These are phyloP conservation scores for Willisornis vidua DNA, from an alignment of 2,113 vertebrate species.

Conservation along the genomic window DNA sequence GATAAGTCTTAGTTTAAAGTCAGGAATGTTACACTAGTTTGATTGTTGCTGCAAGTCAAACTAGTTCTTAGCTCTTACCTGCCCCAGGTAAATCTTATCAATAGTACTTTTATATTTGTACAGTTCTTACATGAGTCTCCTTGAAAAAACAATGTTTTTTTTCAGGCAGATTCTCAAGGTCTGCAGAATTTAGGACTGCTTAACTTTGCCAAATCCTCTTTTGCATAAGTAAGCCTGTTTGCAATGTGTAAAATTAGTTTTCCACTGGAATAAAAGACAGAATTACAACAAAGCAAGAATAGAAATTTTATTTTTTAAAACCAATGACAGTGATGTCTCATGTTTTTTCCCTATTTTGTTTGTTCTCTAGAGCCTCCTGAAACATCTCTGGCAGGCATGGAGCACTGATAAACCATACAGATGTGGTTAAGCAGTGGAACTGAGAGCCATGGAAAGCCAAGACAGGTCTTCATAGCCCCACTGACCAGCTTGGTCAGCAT, in stretches of 20 bases:
- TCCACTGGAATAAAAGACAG: background rate
- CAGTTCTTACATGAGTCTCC: background rate
- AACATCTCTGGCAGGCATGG: rapidly evolving
- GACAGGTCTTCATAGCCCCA: background rate
- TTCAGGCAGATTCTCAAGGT: background rate
- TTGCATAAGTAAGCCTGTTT: background rate
- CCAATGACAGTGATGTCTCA: background rate
- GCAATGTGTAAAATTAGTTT: background rate
- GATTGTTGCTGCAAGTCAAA: background rate
- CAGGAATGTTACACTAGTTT: background rate
- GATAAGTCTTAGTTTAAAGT: background rate
- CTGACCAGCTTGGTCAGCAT: background rate
- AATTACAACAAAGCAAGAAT: background rate
- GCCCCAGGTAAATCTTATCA: background rate
- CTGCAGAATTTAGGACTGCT: background rate
- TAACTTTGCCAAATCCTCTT: background rate
- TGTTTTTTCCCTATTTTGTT: background rate
- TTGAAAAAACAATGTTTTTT: background rate
- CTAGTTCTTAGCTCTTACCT: background rate
- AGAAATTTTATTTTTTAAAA: background rate
- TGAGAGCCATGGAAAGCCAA: background rate
- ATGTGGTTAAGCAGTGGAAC: background rate
- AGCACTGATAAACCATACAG: background rate
- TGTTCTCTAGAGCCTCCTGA: background rate
- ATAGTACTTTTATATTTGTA: background rate